phyloP scores from a whole-genome alignment of 2,888 invertebrate genomes.

The Craniophora ligustri region DNA sequence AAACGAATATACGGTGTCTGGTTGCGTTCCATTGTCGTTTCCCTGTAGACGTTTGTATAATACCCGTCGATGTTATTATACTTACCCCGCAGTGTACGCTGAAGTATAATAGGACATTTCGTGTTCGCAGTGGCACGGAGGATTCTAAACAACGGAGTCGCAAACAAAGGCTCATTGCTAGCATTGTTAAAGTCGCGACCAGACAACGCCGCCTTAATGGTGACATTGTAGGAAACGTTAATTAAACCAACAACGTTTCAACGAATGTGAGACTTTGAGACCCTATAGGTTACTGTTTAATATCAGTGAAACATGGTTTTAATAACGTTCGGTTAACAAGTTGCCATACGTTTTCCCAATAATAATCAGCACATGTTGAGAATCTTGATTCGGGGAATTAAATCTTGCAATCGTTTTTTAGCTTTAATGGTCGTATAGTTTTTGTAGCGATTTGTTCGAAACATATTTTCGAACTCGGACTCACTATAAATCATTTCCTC shows the following conservation, averaged over 20 bases:
- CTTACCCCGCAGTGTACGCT: slow-evolving; percentile 43
- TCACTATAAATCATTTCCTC: too few relatives aligned
- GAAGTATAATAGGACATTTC: slow-evolving; percentile 46
- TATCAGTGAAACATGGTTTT: slow-evolving; percentile 58
- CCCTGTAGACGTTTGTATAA: slow-evolving; percentile 33
- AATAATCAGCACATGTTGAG: neutral
- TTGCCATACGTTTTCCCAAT: neutral
- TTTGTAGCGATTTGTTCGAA: too few relatives aligned
- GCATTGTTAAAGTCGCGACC: slow-evolving; percentile 70
- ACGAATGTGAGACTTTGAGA: slow-evolving; percentile 72
- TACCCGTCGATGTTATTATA: slow-evolving; percentile 38
- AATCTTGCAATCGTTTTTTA: neutral
- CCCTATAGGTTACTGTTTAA: slow-evolving; percentile 57
- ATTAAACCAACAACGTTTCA: slow-evolving; percentile 80
- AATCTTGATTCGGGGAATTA: neutral
- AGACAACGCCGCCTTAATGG: slow-evolving; percentile 79
- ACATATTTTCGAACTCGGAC: too few relatives aligned
- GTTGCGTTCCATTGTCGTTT: slow-evolving; percentile 45
- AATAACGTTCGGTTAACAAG: slow-evolving; percentile 39
- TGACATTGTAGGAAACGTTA: slow-evolving; percentile 84
- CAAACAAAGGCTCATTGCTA: slow-evolving; percentile 76
- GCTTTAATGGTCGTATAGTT: too few relatives aligned
- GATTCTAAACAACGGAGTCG: slow-evolving; percentile 60
- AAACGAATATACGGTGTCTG: slow-evolving; percentile 37
- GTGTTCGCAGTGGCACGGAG: slow-evolving; percentile 49